phyloP scores from a whole-genome alignment of 2,888 invertebrate species.

The Platypus cylindrus region DNA sequence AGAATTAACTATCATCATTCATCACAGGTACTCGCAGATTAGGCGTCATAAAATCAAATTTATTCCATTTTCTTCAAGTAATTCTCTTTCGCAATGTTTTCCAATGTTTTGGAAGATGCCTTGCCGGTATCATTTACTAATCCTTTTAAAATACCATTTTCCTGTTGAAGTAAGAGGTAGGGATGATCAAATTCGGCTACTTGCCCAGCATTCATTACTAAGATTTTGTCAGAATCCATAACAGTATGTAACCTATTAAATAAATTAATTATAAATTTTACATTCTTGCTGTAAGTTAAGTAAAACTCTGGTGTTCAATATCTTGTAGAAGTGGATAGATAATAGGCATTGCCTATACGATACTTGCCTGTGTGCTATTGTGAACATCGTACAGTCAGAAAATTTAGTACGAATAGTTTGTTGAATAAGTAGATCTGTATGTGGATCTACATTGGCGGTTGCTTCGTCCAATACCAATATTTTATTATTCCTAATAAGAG shows the following conservation, averaged over 20 bases:
- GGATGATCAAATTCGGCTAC: slow-evolving; percentile 71
- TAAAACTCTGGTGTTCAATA: too few species aligned
- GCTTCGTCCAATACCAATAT: slow-evolving; percentile 51
- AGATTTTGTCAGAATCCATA: slow-evolving; percentile 74
- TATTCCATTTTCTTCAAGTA: slow-evolving; percentile 13
- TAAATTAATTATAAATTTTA: not conserved
- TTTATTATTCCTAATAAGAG: slow-evolving; percentile 38
- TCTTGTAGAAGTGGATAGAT: too few species aligned
- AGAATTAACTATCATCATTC: too few species aligned
- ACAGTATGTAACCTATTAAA: slow-evolving; percentile 54
- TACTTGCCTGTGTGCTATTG: slow-evolving; percentile 61
- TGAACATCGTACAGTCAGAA: slow-evolving; percentile 66
- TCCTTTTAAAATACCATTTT: slow-evolving; percentile 47
- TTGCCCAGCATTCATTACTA: slow-evolving; percentile 72
- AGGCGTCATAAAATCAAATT: not conserved
- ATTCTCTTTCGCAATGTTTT: slow-evolving; percentile 23
- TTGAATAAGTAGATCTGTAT: slow-evolving; percentile 68
- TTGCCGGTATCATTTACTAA: slow-evolving; percentile 42
- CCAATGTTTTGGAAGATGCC: slow-evolving; percentile 21
- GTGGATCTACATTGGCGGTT: slow-evolving; percentile 72
- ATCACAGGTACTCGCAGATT: slow-evolving; percentile 6
- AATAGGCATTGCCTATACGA: too few species aligned
- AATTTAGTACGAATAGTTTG: slow-evolving; percentile 65
- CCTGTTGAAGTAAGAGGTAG: slow-evolving; percentile 47
- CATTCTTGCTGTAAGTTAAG: too few species aligned